phyloP scores from a whole-genome alignment of 2,888 invertebrate genomes.

The Cantharis rufa region DNA sequence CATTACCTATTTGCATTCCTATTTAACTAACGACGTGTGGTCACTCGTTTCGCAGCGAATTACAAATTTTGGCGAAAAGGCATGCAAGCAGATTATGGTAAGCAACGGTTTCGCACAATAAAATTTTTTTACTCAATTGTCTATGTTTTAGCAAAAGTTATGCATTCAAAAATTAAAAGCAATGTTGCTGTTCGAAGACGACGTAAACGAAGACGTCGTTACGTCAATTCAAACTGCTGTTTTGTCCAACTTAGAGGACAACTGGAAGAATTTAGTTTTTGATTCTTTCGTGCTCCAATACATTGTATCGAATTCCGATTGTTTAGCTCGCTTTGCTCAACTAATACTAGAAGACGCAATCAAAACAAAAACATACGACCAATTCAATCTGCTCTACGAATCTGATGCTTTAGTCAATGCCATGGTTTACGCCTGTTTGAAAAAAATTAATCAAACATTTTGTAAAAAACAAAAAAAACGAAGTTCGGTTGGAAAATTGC shows the following conservation, averaged over 20 bases:
- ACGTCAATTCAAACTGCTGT: constrained; percentile 39
- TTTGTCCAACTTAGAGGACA: constrained; percentile 40
- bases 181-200: constrained; percentile 45
- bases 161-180: constrained; percentile 49
- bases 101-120: constrained; percentile 8
- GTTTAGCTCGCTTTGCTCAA: constrained; percentile 27
- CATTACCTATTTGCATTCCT: constrained; percentile 50
- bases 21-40: constrained; percentile 51
- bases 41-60: constrained; percentile 51
- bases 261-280: constrained; percentile 43
- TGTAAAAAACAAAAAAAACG: constrained; percentile 43
- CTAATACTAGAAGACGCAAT: constrained; percentile 28
- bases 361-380: not conserved
- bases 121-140: not conserved
- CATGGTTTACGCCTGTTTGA: constrained; percentile 37
- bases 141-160: constrained; percentile 48
- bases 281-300: constrained; percentile 45
- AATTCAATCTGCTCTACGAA: constrained; percentile 4
- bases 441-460: constrained; percentile 45
- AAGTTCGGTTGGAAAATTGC: constrained; percentile 29
- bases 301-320: constrained; percentile 37
- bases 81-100: constrained; percentile 47
- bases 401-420: constrained; percentile 38
- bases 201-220: constrained; percentile 41
- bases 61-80: constrained; percentile 52